phyloP scores from a whole-genome alignment of 1,140 invertebrate genomes.

The Marisa cornuarietis region DNA sequence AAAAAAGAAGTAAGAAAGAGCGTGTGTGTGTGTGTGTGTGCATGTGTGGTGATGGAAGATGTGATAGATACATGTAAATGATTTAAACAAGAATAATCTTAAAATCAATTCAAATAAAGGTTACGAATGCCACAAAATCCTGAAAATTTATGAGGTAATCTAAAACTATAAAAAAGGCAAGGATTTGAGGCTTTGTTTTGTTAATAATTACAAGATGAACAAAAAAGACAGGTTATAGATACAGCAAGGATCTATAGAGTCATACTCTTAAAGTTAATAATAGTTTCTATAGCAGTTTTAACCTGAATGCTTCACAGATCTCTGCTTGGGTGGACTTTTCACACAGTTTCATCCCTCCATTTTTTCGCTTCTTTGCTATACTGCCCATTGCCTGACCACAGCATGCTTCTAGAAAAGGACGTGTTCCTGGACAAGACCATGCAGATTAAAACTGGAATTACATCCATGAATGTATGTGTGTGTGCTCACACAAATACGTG shows the following conservation, averaged over 20 bases:
- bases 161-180: too few relatives aligned
- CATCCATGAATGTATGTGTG: too few relatives aligned
- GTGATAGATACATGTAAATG: too few relatives aligned
- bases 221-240: background rate
- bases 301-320: slow-evolving; percentile 56
- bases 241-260: background rate
- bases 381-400: slow-evolving; percentile 52
- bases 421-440: slow-evolving; percentile 37
- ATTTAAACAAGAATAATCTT: too few relatives aligned
- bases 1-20: too few relatives aligned
- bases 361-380: slow-evolving; percentile 54
- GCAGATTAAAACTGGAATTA: too few relatives aligned
- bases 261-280: background rate
- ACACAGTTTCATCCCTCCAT: slow-evolving; percentile 46
- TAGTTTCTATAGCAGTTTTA: background rate
- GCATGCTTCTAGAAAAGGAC: slow-evolving; percentile 48
- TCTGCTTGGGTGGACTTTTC: slow-evolving; percentile 47
- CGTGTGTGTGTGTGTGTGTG: too few relatives aligned
- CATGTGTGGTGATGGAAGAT: too few relatives aligned
- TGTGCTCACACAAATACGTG: too few relatives aligned
- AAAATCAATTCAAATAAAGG: too few relatives aligned
- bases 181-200: background rate
- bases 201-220: background rate
- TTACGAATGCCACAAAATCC: too few relatives aligned
- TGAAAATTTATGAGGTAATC: too few relatives aligned